These are phyloP conservation scores for Cataglyphis altisquamis DNA, from an alignment of 2,888 invertebrate species.

Conservation along the genomic window DNA sequence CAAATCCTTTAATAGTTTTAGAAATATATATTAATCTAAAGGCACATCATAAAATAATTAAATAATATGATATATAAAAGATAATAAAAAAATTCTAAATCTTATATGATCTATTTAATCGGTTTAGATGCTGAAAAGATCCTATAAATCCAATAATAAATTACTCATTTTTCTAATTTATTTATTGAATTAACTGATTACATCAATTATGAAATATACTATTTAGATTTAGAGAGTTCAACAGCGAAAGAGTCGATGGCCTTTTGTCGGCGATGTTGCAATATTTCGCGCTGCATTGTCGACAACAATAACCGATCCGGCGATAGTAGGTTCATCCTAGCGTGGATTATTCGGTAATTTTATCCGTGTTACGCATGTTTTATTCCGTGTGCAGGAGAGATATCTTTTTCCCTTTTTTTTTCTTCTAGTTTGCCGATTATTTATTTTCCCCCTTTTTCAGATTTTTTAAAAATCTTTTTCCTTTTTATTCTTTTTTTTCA, in stretches of 20 bases:
- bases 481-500: background rate
- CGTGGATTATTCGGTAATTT: conserved; percentile 83
- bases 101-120: background rate
- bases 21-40: background rate
- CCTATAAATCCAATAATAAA: background rate
- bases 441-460: background rate
- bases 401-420: conserved; percentile 31
- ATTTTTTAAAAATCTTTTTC: background rate
- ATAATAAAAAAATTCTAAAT: background rate
- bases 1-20: background rate
- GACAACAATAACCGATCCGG: conserved; percentile 70
- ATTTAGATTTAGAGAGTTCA: conserved; percentile 54
- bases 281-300: conserved; percentile 77
- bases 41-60: background rate
- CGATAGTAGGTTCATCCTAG: conserved; percentile 74
- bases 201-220: background rate
- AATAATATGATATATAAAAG: background rate
- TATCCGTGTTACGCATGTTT: conserved; percentile 61
- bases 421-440: background rate
- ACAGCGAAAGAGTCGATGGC: conserved; percentile 63
- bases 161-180: background rate
- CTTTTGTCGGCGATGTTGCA: conserved; percentile 74
- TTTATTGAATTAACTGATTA: conserved; percentile 1
- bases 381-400: conserved; percentile 47
- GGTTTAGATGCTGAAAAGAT: background rate